A percentile compares a stretch with the other conserved stretches of the same genome.
Conservation (phyloP, 2,113 vertebrate species). For the Prionailurus bengalensis region DNA sequence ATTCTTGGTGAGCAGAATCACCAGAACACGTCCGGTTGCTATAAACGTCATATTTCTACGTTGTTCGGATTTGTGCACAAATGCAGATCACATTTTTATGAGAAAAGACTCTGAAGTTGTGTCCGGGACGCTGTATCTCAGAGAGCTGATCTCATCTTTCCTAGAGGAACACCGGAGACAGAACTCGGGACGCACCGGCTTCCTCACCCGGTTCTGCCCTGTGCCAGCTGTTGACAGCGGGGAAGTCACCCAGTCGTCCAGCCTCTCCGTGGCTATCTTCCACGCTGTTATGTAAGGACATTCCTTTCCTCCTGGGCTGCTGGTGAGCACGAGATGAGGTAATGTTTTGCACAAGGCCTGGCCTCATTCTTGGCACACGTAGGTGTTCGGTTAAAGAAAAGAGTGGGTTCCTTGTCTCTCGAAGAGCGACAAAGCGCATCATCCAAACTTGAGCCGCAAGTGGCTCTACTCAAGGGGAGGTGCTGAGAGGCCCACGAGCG, state of each 20-base stretch:
- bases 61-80: background rate
- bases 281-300: background rate
- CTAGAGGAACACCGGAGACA: too few species aligned
- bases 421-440: background rate
- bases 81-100: background rate
- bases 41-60: background rate
- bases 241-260: fast-evolving
- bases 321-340: background rate
- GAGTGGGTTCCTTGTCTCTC: background rate
- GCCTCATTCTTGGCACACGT: background rate
- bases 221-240: background rate
- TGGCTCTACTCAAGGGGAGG: fast-evolving
- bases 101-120: background rate
- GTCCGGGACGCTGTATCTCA: background rate
- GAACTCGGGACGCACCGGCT: background rate
- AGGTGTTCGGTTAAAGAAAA: background rate
- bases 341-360: background rate
- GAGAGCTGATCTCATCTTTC: background rate
- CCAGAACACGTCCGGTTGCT: background rate
- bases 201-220: background rate
- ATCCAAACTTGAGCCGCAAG: fast-evolving
- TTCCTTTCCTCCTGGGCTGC: slow-evolving; percentile 8
- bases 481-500: background rate
- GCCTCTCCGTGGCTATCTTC: background rate
- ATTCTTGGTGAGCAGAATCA: background rate